Evolutionary conservation across 92 coral and sea anemone genomes (phyloP), one percentile per base, ranked within the genome.

Genomic region (Blastomussa wellsi): DNA sequence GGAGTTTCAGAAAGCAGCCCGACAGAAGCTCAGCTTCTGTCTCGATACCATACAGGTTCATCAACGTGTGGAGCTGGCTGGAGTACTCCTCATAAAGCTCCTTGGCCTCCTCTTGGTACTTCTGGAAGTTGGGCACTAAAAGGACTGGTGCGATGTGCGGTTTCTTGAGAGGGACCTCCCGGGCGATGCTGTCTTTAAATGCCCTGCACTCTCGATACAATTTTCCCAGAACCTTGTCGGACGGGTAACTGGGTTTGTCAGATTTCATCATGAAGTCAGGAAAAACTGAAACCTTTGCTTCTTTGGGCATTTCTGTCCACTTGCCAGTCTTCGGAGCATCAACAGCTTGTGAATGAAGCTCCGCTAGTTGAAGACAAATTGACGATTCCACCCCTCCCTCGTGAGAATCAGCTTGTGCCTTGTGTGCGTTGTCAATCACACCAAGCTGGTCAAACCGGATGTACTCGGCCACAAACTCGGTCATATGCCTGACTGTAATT

Each of bases 191-290:
- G 42, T 96, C 97, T 38, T 96, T 95, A 76, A 96, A 93, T 35
- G 98, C 94, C n/a, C 98, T 86, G 82, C 98, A 95, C 47, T 94
- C 96, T 20, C 98, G 96, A 77, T 84, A 96, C 49, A 96, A 86
- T 75, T 92, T 91, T 35, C 99, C 99, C 7, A 96, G 79, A 16
- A 96, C 90, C 87, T 94, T 96, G 48, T 86, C 86, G 20, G 99
- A 96, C 32, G 89, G 89, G 79, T 96, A 96, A 55, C 91, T 92
- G 0, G 99, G 99, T 80, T 96, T 94, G 87, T 89, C 92, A 16
- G 93, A 84, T 59, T 94, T 93, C 98, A 92, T 96, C 99, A 96
- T 96, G 89, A 96, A 96, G 82, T 96, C 99, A 3, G 99, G 99
- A 49, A 90, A 89, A n/a, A 76, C 62, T 4, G 84, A 66, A 0